Percentiles rank a stretch among this genome's conserved stretches.
Conservation (phyloP, 2,113 vertebrate species). For the Epinephelus lanceolatus region DNA sequence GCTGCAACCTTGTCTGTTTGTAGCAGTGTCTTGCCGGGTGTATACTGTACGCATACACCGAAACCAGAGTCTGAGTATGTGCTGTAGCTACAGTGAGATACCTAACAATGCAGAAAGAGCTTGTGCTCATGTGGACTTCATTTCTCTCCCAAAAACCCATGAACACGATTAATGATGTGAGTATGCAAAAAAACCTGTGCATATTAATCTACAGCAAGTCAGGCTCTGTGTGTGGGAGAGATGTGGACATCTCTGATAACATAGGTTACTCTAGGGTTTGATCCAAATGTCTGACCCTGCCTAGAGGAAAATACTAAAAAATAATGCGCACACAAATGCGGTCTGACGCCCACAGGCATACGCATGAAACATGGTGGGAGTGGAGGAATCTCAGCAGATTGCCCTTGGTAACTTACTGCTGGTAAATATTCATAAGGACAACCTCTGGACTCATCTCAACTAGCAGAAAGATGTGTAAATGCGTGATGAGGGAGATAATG, state of each 20-base stretch:
- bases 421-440: conserved; percentile 75
- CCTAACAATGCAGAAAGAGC: conserved; percentile 9
- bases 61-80: neutral
- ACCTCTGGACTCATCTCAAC: conserved; percentile 32
- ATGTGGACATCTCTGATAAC: conserved; percentile 41
- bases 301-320: conserved; percentile 40
- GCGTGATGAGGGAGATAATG: conserved; percentile 47
- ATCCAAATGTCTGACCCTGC: conserved; percentile 51
- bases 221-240: conserved; percentile 12
- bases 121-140: neutral
- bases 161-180: neutral
- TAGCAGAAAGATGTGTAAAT: conserved; percentile 35
- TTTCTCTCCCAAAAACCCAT: neutral
- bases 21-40: neutral
- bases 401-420: conserved; percentile 50
- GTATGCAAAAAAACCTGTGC: conserved; percentile 7
- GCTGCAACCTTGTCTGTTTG: conserved; percentile 44
- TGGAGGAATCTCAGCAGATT: conserved; percentile 55
- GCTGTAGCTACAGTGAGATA: neutral
- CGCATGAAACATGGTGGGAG: conserved; percentile 46
- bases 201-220: conserved; percentile 6
- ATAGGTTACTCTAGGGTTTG: conserved; percentile 38
- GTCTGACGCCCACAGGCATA: conserved; percentile 39
- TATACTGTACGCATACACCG: neutral
- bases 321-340: conserved; percentile 19